Evolutionary conservation across 2,797 vertebrate genomes (phyloP).

Genomic region (Myoxocephalus aenaeus): DNA sequence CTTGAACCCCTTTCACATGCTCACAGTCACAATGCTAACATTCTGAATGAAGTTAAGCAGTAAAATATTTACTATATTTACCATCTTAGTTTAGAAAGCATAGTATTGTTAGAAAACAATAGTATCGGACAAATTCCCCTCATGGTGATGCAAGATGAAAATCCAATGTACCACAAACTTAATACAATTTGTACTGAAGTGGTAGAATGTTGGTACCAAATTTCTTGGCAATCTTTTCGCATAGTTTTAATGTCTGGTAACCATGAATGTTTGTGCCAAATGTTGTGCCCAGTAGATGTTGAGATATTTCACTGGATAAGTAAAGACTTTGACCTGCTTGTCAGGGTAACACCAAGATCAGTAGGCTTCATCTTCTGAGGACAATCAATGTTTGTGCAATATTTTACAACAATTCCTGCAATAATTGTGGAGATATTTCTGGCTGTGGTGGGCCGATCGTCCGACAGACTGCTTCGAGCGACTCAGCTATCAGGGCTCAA

Average conservation of each 20-base stretch:
- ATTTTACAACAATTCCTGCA: neutral
- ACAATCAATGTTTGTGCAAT: neutral
- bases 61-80: neutral
- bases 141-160: neutral
- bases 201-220: neutral
- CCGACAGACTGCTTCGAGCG: neutral
- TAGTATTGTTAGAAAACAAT: neutral
- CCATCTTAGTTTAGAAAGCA: neutral
- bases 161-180: neutral
- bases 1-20: slow-evolving; percentile 13
- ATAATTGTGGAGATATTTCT: neutral
- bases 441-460: neutral
- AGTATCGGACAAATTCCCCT: neutral
- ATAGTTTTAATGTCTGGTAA: neutral
- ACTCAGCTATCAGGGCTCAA: neutral
- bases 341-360: neutral
- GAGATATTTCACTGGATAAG: neutral
- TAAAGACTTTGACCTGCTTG: neutral
- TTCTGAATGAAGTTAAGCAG: neutral
- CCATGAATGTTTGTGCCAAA: neutral
- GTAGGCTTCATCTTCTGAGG: neutral
- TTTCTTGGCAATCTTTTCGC: neutral
- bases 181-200: neutral
- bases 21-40: neutral
- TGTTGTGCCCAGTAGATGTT: neutral